phyloP scores from a whole-genome alignment of 2,888 invertebrate genomes.

The Thecophora atra region DNA sequence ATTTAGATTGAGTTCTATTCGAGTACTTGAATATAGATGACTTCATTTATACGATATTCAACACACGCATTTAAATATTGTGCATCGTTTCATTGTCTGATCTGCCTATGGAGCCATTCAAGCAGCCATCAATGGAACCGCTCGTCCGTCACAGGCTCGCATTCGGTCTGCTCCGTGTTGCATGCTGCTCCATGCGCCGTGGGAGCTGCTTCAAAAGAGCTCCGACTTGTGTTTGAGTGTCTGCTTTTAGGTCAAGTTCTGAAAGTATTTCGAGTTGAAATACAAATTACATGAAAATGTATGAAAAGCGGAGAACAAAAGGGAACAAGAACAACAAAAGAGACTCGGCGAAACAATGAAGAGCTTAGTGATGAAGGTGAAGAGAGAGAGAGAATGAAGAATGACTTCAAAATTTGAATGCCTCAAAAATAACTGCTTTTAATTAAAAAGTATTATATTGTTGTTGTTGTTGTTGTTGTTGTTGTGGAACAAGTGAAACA shows the following conservation, averaged over 20 bases:
- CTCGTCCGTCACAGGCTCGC: background rate
- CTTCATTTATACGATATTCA: background rate
- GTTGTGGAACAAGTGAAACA: too few relatives aligned
- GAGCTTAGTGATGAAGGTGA: too few relatives aligned
- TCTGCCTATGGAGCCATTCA: too few relatives aligned
- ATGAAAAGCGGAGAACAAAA: too few relatives aligned
- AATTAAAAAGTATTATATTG: constrained; percentile 14
- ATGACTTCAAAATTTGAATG: background rate
- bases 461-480: background rate
- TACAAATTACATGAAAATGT: constrained; percentile 2
- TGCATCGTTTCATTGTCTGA: too few relatives aligned
- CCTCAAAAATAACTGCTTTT: constrained; percentile 3
- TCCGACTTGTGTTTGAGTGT: too few relatives aligned
- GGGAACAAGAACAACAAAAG: too few relatives aligned
- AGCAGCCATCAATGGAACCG: too few relatives aligned
- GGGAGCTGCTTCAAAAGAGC: background rate
- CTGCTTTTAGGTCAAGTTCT: background rate
- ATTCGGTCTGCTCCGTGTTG: background rate
- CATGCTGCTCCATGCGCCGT: background rate
- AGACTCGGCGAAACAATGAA: background rate
- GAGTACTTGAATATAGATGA: background rate
- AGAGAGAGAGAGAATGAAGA: too few relatives aligned
- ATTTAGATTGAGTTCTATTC: background rate
- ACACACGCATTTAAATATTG: background rate
- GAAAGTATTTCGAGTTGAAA: background rate